These are phyloP conservation scores for Tichodroma muraria DNA, from an alignment of 2,113 vertebrate species.

Conservation along the genomic window DNA sequence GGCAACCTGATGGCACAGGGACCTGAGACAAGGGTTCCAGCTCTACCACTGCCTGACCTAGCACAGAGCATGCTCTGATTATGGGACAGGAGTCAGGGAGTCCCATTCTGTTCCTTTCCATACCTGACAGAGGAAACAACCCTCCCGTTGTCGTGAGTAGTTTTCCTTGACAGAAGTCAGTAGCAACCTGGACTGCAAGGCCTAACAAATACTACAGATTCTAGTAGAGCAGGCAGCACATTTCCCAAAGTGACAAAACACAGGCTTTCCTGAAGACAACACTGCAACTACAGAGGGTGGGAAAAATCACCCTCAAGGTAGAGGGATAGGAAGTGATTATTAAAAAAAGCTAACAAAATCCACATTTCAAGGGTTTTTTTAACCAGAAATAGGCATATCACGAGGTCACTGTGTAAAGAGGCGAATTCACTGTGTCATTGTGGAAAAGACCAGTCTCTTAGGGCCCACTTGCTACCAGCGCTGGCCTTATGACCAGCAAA, in stretches of 20 bases:
- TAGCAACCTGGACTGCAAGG: background rate
- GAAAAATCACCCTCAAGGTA: background rate
- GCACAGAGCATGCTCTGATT: background rate
- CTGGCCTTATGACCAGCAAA: background rate
- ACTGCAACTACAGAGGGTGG: background rate
- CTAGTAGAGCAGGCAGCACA: background rate
- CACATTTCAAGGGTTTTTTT: background rate
- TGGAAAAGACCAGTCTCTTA: background rate
- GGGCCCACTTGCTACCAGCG: background rate
- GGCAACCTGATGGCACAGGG: background rate
- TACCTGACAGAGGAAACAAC: background rate
- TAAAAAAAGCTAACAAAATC: background rate
- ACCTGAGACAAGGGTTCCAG: background rate
- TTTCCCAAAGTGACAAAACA: background rate
- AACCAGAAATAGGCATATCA: background rate
- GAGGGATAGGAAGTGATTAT: background rate
- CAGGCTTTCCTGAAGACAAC: background rate
- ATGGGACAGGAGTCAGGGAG: background rate
- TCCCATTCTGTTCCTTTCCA: background rate
- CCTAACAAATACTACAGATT: background rate
- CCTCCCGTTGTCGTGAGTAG: rapidly evolving
- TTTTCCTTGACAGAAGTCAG: background rate
- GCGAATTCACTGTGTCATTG: background rate
- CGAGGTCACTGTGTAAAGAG: background rate
- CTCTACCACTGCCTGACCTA: background rate